Evolutionary conservation across 37 sponge, comb jelly and placozoan genomes (phyloP).

Genomic region (Geodia barretti): DNA sequence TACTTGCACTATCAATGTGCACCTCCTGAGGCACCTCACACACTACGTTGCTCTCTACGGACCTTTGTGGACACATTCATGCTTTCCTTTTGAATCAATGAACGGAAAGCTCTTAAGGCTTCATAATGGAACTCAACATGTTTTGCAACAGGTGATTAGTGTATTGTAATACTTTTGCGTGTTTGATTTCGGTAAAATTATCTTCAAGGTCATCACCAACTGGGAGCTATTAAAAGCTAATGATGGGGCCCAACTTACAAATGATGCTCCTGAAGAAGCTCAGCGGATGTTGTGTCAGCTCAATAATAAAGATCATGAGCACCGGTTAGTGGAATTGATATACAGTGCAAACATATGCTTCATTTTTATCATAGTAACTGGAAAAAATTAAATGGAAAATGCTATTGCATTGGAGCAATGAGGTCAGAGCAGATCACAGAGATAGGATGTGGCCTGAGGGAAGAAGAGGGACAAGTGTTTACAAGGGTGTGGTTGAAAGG

Average conservation of each 20-base stretch:
- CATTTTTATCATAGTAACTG: background rate
- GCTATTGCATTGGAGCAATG: background rate
- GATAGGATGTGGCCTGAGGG: background rate
- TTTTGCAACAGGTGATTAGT: background rate
- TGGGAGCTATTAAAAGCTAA: background rate
- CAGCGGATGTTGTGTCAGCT: background rate
- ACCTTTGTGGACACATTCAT: constrained; percentile 18
- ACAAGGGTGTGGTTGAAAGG: background rate
- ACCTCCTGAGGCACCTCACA: constrained; percentile 17
- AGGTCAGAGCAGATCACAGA: background rate
- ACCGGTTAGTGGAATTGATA: background rate
- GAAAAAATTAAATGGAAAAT: background rate
- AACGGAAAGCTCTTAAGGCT: constrained; percentile 3
- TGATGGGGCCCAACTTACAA: background rate
- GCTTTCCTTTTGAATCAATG: constrained; percentile 10
- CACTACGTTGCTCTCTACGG: background rate
- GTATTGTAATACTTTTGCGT: background rate
- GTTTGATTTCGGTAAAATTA: too few relatives aligned
- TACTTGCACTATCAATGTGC: constrained; percentile 28
- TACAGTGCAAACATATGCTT: background rate
- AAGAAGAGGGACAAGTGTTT: background rate
- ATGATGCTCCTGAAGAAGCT: background rate
- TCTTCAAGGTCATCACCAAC: background rate
- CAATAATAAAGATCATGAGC: background rate
- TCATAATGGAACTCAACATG: background rate